phyloP scores from a whole-genome alignment of 2,888 invertebrate species.

The Schizotus pectinicornis region DNA sequence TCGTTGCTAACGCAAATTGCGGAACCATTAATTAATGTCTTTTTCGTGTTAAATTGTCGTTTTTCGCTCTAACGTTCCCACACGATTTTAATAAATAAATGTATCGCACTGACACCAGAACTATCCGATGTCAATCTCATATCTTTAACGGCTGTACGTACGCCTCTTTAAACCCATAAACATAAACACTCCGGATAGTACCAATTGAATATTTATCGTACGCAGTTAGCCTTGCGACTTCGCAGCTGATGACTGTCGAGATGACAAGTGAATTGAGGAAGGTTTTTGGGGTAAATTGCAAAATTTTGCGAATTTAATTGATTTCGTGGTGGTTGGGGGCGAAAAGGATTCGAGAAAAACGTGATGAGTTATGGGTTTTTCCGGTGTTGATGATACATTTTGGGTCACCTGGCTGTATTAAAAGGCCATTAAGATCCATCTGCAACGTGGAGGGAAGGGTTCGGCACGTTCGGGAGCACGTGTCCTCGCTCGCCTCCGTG shows the following conservation, averaged over 20 bases:
- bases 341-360: conserved; percentile 4
- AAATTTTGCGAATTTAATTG: background rate
- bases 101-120: too few relatives aligned
- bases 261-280: conserved; percentile 12
- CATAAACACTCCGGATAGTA: too few relatives aligned
- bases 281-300: background rate
- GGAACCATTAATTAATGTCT: too few relatives aligned
- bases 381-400: conserved; percentile 29
- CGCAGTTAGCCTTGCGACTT: conserved; percentile 17
- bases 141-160: too few relatives aligned
- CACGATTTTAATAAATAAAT: too few relatives aligned
- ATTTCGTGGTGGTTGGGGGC: background rate
- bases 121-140: too few relatives aligned
- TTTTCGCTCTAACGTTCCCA: too few relatives aligned
- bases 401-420: conserved; percentile 35
- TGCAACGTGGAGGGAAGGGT: conserved; percentile 38
- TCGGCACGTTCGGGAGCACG: conserved; percentile 39
- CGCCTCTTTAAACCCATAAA: too few relatives aligned
- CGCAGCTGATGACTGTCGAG: conserved; percentile 4
- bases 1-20: too few relatives aligned
- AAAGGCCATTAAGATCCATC: conserved; percentile 40
- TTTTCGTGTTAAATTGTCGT: too few relatives aligned
- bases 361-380: conserved; percentile 6
- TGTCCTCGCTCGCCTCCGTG: conserved; percentile 21
- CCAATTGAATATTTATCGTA: conserved; percentile 25